A percentile compares a stretch with the other conserved stretches of the same genome.
These are phyloP conservation scores for Ardeotis arabs DNA, from an alignment of 2,113 vertebrate species.

Conservation along the genomic window DNA sequence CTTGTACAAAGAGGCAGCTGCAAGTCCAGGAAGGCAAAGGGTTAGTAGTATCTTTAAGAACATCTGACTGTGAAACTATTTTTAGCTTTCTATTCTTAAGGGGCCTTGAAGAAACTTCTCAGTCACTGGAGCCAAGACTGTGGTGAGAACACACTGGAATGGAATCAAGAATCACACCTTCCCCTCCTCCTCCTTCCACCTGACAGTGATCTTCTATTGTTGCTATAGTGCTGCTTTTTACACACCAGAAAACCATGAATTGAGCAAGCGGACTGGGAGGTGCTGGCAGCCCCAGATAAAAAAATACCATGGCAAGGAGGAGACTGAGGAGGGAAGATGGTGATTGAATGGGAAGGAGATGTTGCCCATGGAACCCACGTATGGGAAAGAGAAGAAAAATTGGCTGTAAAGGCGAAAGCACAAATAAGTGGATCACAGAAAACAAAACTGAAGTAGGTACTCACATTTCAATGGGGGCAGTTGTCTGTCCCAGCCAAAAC, in stretches of 20 bases:
- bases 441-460: not conserved
- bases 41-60: conserved; percentile 46
- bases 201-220: conserved; percentile 61
- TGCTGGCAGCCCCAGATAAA: conserved; percentile 24
- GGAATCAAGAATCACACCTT: conserved; percentile 67
- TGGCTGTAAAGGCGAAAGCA: not conserved
- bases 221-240: conserved; percentile 48
- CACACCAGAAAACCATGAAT: conserved; percentile 11
- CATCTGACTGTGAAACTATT: conserved; percentile 64
- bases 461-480: not conserved
- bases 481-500: not conserved
- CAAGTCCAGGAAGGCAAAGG: conserved; percentile 34
- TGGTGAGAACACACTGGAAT: conserved; percentile 63
- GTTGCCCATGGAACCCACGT: not conserved
- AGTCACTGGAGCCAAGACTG: conserved; percentile 56
- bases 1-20: conserved; percentile 1
- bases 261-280: conserved; percentile 47
- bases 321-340: not conserved
- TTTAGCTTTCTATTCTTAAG: conserved; percentile 65
- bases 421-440: not conserved
- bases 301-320: conserved; percentile 10
- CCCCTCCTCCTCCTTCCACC: conserved; percentile 27
- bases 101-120: conserved; percentile 58
- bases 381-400: not conserved
- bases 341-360: not conserved